These are phyloP conservation scores for Elysia crispata DNA, from an alignment of 2,888 invertebrate genomes.

Conservation along the genomic window DNA sequence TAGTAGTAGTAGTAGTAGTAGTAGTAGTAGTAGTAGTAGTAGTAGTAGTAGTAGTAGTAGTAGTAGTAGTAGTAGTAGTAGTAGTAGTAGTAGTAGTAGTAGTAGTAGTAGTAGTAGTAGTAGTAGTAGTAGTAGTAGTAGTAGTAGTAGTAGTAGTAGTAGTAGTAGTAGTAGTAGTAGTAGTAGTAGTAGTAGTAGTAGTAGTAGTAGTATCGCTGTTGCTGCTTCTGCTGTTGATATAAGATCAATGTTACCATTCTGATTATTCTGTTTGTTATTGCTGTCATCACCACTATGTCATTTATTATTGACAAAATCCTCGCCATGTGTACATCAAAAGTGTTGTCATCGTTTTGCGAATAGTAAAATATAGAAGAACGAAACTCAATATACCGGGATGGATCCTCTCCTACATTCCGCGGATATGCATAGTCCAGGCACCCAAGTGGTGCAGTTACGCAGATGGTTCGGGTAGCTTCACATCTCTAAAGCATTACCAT, in stretches of 20 bases:
- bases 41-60: constrained; percentile 27
- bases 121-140: background rate
- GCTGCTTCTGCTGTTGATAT: constrained; percentile 25
- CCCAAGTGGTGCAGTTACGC: too few species aligned
- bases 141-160: background rate
- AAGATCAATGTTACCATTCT: background rate
- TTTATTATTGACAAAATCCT: background rate
- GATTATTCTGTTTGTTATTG: constrained; percentile 12
- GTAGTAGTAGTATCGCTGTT: constrained; percentile 19
- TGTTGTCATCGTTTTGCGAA: too few species aligned
- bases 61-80: constrained; percentile 37
- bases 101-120: background rate
- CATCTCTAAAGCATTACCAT: too few species aligned
- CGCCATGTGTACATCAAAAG: background rate
- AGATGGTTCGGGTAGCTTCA: too few species aligned
- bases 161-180: constrained; percentile 3
- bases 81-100: too few species aligned
- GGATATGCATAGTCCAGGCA: too few species aligned
- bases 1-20: constrained; percentile 42
- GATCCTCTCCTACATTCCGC: too few species aligned
- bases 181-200: constrained; percentile 11
- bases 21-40: constrained; percentile 41
- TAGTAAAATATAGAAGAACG: too few species aligned
- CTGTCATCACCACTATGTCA: constrained; percentile 22
- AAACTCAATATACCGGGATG: too few species aligned